Conservation (phyloP, 2,797 vertebrate species). For the Rhinatrema bivittatum region DNA sequence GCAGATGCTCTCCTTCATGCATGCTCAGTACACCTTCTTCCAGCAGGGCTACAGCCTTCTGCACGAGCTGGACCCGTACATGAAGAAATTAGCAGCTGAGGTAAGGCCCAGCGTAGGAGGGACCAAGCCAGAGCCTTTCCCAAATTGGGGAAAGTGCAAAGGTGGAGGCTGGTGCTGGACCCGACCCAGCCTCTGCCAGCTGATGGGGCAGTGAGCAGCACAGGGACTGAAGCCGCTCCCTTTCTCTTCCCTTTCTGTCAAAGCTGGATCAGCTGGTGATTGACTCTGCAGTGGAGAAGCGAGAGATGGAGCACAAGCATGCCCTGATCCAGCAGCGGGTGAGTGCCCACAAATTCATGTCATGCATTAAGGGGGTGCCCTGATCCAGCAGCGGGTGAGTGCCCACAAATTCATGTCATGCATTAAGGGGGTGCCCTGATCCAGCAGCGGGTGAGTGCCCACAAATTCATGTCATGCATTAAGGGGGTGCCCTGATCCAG, state of each 20-base stretch:
- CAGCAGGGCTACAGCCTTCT: slow-evolving; percentile 91
- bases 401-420: too few species aligned
- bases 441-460: slow-evolving; percentile 82
- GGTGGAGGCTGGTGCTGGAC: not conserved
- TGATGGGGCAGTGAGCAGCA: not conserved
- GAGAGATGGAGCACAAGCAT: slow-evolving; percentile 95
- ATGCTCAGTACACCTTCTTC: slow-evolving; percentile 90
- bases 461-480: too few species aligned
- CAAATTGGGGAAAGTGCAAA: not conserved
- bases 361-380: too few species aligned
- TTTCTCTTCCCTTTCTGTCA: not conserved
- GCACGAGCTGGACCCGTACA: slow-evolving; percentile 86
- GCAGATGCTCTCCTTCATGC: slow-evolving; percentile 97
- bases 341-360: too few species aligned
- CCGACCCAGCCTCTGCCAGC: too few species aligned
- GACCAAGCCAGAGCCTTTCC: too few species aligned
- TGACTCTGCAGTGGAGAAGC: slow-evolving; percentile 90
- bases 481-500: slow-evolving; percentile 85
- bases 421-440: too few species aligned
- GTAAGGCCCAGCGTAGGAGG: slow-evolving; percentile 49
- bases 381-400: slow-evolving; percentile 90
- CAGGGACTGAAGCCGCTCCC: not conserved
- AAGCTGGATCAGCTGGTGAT: slow-evolving; percentile 96
- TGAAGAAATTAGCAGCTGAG: slow-evolving; percentile 90
- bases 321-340: slow-evolving; percentile 93